These are phyloP conservation scores for Seriola dumerili DNA, from an alignment of 2,113 vertebrate species.

Conservation along the genomic window DNA sequence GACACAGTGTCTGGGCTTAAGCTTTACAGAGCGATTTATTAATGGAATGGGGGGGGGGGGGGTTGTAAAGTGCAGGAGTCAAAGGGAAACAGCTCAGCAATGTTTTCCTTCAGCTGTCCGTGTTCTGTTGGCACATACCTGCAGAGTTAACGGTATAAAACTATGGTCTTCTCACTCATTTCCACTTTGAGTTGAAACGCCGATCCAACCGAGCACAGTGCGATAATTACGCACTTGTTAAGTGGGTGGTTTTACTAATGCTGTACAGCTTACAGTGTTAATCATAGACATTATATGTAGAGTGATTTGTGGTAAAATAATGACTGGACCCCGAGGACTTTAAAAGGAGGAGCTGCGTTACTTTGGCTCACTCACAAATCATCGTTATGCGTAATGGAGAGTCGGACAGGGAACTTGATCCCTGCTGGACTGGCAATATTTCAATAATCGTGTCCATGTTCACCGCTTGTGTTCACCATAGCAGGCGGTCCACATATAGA, in stretches of 20 bases:
- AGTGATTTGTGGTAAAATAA: slow-evolving; percentile 45
- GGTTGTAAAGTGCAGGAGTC: slow-evolving; percentile 35
- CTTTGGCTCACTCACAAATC: slow-evolving; percentile 58
- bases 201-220: background rate
- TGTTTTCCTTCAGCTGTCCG: slow-evolving; percentile 57
- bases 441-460: slow-evolving; percentile 15
- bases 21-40: slow-evolving; percentile 14
- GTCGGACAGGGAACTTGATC: slow-evolving; percentile 61
- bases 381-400: slow-evolving; percentile 67
- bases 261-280: slow-evolving; percentile 40
- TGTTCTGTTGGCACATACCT: slow-evolving; percentile 43
- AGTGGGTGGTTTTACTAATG: slow-evolving; percentile 26
- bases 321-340: slow-evolving; percentile 53
- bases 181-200: slow-evolving; percentile 10
- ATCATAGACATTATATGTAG: slow-evolving; percentile 39
- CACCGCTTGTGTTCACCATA: slow-evolving; percentile 5
- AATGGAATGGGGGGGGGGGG: background rate
- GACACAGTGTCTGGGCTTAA: background rate
- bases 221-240: slow-evolving; percentile 16
- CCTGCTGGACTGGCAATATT: slow-evolving; percentile 27
- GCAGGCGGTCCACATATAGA: slow-evolving; percentile 14
- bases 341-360: slow-evolving; percentile 48
- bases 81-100: slow-evolving; percentile 54
- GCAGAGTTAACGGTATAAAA: slow-evolving; percentile 37
- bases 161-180: slow-evolving; percentile 15